A percentile compares a stretch with the other conserved stretches of the same genome.
These are phyloP conservation scores for Sebastes nivosus DNA, from an alignment of 2,797 vertebrate genomes.

Conservation along the genomic window DNA sequence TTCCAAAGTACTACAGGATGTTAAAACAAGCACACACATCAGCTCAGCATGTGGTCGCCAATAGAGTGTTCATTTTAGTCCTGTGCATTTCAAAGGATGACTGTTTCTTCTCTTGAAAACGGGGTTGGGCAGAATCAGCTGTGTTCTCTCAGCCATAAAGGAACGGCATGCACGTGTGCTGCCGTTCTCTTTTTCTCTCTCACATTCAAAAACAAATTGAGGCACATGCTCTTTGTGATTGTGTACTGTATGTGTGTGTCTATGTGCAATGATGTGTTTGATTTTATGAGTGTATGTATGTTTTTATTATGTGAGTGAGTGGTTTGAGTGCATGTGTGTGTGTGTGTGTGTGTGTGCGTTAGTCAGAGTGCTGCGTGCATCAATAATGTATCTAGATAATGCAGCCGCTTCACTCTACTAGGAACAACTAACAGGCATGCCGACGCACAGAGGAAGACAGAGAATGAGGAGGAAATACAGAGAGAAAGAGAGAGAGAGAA, in stretches of 20 bases:
- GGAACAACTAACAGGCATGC: conserved; percentile 69
- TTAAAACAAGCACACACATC: neutral
- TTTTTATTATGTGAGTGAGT: conserved; percentile 50
- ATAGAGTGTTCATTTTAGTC: conserved; percentile 2
- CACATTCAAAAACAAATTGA: conserved; percentile 27
- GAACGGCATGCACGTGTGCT: neutral
- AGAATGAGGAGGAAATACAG: conserved; percentile 6
- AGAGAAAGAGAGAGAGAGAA: neutral
- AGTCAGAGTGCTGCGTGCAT: conserved; percentile 74
- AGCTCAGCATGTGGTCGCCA: neutral
- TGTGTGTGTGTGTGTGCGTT: conserved; percentile 21
- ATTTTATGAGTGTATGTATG: conserved; percentile 33
- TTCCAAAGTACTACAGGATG: neutral
- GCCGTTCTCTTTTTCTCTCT: neutral
- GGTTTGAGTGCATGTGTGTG: conserved; percentile 20
- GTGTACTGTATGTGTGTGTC: conserved; percentile 1
- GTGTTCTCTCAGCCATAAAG: neutral
- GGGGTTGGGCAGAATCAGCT: neutral
- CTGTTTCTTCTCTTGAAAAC: neutral
- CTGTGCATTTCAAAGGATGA: neutral
- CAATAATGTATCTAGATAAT: conserved; percentile 83
- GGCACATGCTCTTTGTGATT: conserved; percentile 11
- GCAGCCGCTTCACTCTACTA: conserved; percentile 71
- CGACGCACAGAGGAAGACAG: conserved; percentile 42
- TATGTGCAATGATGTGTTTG: conserved; percentile 20